Evolutionary conservation across 2,888 invertebrate species (phyloP).

Genomic region (Caenorhabditis sinica): DNA sequence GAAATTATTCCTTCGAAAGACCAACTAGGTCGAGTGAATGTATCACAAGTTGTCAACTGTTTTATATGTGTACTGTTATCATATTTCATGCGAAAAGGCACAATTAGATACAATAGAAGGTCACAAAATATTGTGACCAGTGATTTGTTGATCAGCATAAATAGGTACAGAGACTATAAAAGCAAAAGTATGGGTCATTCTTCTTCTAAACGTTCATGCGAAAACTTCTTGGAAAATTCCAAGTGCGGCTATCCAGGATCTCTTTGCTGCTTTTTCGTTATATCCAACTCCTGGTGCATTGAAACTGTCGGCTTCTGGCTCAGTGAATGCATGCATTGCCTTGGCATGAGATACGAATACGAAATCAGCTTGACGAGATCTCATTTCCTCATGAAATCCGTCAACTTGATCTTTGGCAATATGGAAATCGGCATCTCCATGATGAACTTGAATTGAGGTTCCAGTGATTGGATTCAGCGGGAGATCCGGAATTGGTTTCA

Average conservation of each 20-base stretch:
- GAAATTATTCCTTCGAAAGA: neutral
- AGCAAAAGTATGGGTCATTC: neutral
- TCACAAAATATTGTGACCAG: slow-evolving; percentile 47
- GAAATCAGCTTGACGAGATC: slow-evolving; percentile 76
- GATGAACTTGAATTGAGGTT: slow-evolving; percentile 73
- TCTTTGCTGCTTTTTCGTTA: slow-evolving; percentile 69
- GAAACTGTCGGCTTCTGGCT: slow-evolving; percentile 64
- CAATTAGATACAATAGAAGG: slow-evolving; percentile 8
- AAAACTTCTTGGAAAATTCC: slow-evolving; percentile 56
- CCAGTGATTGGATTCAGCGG: slow-evolving; percentile 62
- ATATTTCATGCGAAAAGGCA: neutral
- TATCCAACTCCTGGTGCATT: slow-evolving; percentile 72
- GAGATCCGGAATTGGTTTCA: slow-evolving; percentile 75
- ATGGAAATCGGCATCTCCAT: slow-evolving; percentile 79
- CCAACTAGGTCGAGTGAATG: neutral
- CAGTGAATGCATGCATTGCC: slow-evolving; percentile 78
- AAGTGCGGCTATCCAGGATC: slow-evolving; percentile 72
- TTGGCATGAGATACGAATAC: slow-evolving; percentile 75
- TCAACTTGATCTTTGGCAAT: slow-evolving; percentile 72
- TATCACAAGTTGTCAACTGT: neutral
- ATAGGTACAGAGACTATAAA: neutral
- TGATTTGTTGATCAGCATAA: neutral
- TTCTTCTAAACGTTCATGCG: slow-evolving; percentile 26
- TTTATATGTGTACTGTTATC: slow-evolving; percentile 13
- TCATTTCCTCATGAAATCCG: slow-evolving; percentile 75